Conservation (phyloP, 64 coral and sea anemone species). For the Catalaphyllia jardinei region DNA sequence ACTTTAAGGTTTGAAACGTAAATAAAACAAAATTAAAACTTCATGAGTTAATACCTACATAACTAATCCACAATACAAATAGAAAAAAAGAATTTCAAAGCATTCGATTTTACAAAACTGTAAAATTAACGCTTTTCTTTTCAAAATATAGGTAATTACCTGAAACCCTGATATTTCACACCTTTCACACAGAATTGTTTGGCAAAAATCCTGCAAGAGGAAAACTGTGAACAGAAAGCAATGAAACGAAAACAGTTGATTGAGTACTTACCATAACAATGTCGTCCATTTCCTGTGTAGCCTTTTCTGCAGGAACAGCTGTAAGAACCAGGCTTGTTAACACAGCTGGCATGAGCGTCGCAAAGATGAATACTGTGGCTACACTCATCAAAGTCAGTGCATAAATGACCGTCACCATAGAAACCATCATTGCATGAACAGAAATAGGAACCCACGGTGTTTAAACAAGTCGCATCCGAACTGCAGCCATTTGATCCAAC, state of each 20-base stretch:
- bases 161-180: too few relatives aligned
- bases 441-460: not conserved
- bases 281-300: not conserved
- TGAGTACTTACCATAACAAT: not conserved
- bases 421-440: not conserved
- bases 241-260: not conserved
- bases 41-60: too few relatives aligned
- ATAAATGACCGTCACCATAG: not conserved
- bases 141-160: too few relatives aligned
- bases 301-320: not conserved
- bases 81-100: too few relatives aligned
- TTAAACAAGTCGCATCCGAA: not conserved
- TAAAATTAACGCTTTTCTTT: too few relatives aligned
- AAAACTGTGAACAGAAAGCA: not conserved
- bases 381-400: not conserved
- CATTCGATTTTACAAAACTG: too few relatives aligned
- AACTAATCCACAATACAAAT: too few relatives aligned
- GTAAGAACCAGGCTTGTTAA: slow-evolving; percentile 14
- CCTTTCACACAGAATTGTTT: too few relatives aligned
- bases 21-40: too few relatives aligned
- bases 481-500: not conserved
- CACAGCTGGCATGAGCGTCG: not conserved
- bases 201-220: not conserved
- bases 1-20: too few relatives aligned
- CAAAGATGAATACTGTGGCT: not conserved